Evolutionary conservation across 2,888 invertebrate genomes (phyloP), one percentile per base, ranked within the genome.

Genomic region (Hetaerina titia): DNA sequence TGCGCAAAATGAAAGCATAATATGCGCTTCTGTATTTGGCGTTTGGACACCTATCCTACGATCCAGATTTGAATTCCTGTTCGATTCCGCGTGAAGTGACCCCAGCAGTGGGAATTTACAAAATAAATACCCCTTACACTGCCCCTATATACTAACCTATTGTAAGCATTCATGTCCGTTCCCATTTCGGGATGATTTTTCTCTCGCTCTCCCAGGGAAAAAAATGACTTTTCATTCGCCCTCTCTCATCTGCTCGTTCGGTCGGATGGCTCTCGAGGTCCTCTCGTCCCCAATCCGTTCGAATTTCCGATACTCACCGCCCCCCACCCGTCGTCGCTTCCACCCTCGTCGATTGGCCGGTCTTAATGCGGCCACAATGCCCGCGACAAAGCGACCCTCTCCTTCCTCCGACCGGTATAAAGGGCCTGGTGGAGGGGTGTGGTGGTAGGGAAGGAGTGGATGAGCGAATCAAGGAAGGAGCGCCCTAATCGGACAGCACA

Each of bases 381-480:
- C n/a, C 63, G n/a, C 81, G 13, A 90, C 22, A 60, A 90, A 90
- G 60, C 60, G n/a, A 60, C 58, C 25, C 25, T 15, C 9, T 90
- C 63, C 90, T 45, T 31, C 45, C n/a, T 11, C 45, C 45, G 45
- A 45, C 45, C 45, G 45, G 81, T 31, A 13, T 31, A 81, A 81
- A 81, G 19, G 81, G 81, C n/a, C 81, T 81, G 81, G 81, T 81
- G 17, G 60, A 60, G 11, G 60, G 60, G 60, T n/a, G 45, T 45
- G 45, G 45, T 45, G 60, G 60, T 17, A 4, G 60, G 60, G 60
- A 60, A 60, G 81, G 81, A 69, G 69, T 9, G 69, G 69, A 81
- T 69, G 69, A 69, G 74, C 45, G 92, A 90, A 90, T 69, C 69
- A 69, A 69, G 69, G 81, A 92, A 69, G 69, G 13, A 74, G 69